Percentiles rank a stretch among this genome's conserved stretches.
Evolutionary conservation across 1,140 invertebrate genomes (phyloP).

Genomic region (Nebria ingens): DNA sequence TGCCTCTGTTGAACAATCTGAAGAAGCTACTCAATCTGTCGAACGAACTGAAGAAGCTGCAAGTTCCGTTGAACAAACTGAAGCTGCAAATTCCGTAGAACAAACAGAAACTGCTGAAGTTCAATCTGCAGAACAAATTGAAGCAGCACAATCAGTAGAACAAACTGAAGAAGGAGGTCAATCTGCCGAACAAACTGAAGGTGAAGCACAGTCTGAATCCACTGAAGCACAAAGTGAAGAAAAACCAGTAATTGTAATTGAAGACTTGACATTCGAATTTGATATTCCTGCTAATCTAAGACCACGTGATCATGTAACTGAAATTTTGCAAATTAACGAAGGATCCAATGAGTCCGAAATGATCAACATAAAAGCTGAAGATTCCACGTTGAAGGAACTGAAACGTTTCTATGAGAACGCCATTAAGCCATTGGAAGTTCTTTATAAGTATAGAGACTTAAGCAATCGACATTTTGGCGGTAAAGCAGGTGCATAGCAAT

Average conservation of each 20-base stretch:
- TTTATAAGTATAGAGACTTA: slow-evolving; percentile 86
- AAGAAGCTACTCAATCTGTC: not conserved
- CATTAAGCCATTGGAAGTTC: slow-evolving; percentile 78
- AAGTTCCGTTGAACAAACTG: slow-evolving; percentile 11
- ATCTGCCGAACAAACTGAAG: slow-evolving; percentile 11
- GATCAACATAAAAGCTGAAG: slow-evolving; percentile 59
- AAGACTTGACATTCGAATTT: slow-evolving; percentile 51
- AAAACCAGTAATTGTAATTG: slow-evolving; percentile 36
- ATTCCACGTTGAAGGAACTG: slow-evolving; percentile 70
- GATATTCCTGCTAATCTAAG: slow-evolving; percentile 66
- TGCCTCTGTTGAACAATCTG: not conserved
- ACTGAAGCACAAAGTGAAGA: slow-evolving; percentile 34
- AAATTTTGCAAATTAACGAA: slow-evolving; percentile 68
- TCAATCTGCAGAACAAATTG: slow-evolving; percentile 14
- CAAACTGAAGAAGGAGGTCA: slow-evolving; percentile 27
- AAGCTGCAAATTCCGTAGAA: not conserved
- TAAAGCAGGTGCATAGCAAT: slow-evolving; percentile 22
- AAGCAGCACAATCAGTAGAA: slow-evolving; percentile 26
- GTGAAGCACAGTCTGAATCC: slow-evolving; percentile 15
- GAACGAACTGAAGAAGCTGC: slow-evolving; percentile 20
- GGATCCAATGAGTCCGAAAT: slow-evolving; percentile 60
- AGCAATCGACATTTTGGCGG: slow-evolving; percentile 84
- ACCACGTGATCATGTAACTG: slow-evolving; percentile 67
- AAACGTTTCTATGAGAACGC: slow-evolving; percentile 80
- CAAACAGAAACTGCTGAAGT: slow-evolving; percentile 21